Percentiles rank a stretch among this genome's conserved stretches.
Evolutionary conservation across 2,888 invertebrate species (phyloP).

Genomic region (Cenopis cana): DNA sequence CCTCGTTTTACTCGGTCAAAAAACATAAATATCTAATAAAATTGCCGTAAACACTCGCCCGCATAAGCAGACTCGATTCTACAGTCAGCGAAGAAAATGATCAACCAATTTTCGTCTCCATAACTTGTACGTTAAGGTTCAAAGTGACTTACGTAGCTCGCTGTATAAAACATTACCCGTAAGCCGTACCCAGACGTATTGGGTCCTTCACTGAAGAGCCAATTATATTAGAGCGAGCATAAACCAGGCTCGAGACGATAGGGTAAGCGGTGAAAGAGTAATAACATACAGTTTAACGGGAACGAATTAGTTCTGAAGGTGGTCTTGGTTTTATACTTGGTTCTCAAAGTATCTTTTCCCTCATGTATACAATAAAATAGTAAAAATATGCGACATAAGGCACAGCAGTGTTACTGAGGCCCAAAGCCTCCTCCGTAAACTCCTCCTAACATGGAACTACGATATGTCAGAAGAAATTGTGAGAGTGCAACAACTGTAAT

Average conservation of each 20-base stretch:
- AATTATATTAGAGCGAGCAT: slow-evolving; percentile 36
- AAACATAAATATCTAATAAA: neutral
- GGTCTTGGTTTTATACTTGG: no score
- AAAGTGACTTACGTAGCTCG: neutral
- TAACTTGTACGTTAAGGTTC: neutral
- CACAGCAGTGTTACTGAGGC: no score
- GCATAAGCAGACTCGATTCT: neutral
- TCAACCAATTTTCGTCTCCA: neutral
- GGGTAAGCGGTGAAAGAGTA: slow-evolving; percentile 15
- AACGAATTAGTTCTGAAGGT: neutral
- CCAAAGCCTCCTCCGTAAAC: no score
- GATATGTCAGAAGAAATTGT: no score
- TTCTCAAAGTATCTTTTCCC: no score
- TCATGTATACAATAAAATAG: no score
- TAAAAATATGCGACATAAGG: no score
- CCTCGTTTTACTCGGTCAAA: no score
- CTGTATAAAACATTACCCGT: slow-evolving; percentile 3
- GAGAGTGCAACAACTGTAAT: no score
- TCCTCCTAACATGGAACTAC: no score
- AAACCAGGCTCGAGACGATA: slow-evolving; percentile 27
- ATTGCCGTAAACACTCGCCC: neutral
- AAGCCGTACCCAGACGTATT: slow-evolving; percentile 39
- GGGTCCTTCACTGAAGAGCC: slow-evolving; percentile 28
- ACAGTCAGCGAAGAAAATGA: neutral
- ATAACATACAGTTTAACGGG: neutral